Base-by-base conservation (phyloP, 2,113 vertebrate genomes). In the Accipiter cooperii region DNA sequence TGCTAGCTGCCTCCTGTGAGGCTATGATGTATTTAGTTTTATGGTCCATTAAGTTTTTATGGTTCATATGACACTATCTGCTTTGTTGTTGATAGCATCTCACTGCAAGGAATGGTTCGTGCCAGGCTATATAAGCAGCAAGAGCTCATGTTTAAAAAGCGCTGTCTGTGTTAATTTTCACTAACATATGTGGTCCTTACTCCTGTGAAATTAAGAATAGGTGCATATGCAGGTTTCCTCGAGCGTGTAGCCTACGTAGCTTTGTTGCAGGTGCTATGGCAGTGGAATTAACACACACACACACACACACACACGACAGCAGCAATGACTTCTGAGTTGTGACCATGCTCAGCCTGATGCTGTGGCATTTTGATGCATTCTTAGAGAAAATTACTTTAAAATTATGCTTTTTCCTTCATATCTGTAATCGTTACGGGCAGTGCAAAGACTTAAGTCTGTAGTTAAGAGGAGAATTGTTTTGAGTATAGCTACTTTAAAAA, bases 211-310 rank as follows among this genome's bases (percentile, higher is more conserved):
- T 26, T 1, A 0, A 24, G 5, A 29, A 6, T 9, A n/a, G 51
- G 22, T 15, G 36, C 16, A 0, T 2, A 0, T 6, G n/a, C 51
- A 36, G 46, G 42, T 16, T 40, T 40, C 34, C 69, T 57, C 47
- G 31, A 0, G 60, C 15, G 4, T 5, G 58, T 5, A 6, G 21
- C 40, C n/a, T 6, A 0, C 2, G 1, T 4, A 9, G 64, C 79
- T 47, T 3, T 2, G 10, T 3, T 46, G 22, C 42, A 12, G 42
- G 31, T 34, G 34, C 65, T 20, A 2, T 8, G 26, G 17, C 20
- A 28, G 6, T 13, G 21, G 21, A 19, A 42, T 51, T 52, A 1
- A 31, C 8, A 36, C 36, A 36, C 36, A 36, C 36, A 36, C 36
- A 36, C 36, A 36, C 36, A 8, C 36, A 36, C 36, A 36, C 36